phyloP scores from a whole-genome alignment of 2,888 invertebrate genomes.

The Calameuta idolon region DNA sequence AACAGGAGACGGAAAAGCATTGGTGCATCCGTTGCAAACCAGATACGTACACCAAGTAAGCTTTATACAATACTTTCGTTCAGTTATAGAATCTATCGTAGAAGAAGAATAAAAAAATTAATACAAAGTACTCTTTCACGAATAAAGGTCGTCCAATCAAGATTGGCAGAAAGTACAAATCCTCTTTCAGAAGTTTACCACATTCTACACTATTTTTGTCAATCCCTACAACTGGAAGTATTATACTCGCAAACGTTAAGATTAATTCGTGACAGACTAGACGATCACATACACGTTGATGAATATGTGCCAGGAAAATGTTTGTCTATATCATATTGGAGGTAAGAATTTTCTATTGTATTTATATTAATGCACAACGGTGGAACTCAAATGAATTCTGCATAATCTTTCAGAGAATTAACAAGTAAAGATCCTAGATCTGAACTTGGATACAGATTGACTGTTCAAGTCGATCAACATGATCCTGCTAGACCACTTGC shows the following conservation, averaged over 20 bases:
- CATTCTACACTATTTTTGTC: conserved; percentile 92
- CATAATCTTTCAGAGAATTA: conserved; percentile 67
- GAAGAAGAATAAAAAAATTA: neutral
- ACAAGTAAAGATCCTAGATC: conserved; percentile 80
- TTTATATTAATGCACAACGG: neutral
- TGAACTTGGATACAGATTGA: conserved; percentile 88
- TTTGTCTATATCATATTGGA: conserved; percentile 95
- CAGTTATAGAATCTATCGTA: neutral
- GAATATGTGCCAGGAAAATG: conserved; percentile 91
- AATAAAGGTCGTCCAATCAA: conserved; percentile 82
- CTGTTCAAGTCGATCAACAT: conserved; percentile 87
- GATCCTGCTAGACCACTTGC: conserved; percentile 83
- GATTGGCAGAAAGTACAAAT: conserved; percentile 83
- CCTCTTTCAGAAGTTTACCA: conserved; percentile 87
- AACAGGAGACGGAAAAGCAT: conserved; percentile 95
- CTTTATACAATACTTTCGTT: neutral
- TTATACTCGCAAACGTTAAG: conserved; percentile 90
- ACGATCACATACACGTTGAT: conserved; percentile 90
- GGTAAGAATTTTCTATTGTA: conserved; percentile 67
- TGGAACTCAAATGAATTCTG: neutral
- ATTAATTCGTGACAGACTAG: conserved; percentile 87
- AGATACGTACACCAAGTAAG: conserved; percentile 87
- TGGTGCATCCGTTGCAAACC: conserved; percentile 94
- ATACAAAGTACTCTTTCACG: neutral
- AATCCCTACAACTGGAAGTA: conserved; percentile 87